Evolutionary conservation across 2,888 invertebrate genomes (phyloP).

Genomic region (Pollenia labialis): DNA sequence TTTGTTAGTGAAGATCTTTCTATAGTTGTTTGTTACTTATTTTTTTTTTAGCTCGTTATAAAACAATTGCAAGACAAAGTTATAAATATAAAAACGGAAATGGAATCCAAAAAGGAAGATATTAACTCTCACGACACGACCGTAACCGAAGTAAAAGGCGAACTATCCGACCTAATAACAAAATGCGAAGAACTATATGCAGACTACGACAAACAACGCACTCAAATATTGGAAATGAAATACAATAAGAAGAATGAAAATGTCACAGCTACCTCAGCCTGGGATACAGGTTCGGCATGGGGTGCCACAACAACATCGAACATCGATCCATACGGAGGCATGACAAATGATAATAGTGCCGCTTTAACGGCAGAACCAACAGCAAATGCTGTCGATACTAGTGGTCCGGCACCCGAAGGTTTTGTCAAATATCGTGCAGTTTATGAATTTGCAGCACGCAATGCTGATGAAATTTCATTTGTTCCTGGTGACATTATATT

Average conservation of each 20-base stretch:
- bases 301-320: slow-evolving; percentile 76
- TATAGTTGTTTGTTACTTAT: too few species aligned
- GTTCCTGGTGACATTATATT: slow-evolving; percentile 96
- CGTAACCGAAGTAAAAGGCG: slow-evolving; percentile 89
- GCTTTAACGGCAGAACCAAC: slow-evolving; percentile 72
- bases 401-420: slow-evolving; percentile 84
- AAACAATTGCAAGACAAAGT: slow-evolving; percentile 89
- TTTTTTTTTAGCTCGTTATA: slow-evolving; percentile 86
- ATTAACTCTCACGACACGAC: slow-evolving; percentile 92
- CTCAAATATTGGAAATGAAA: slow-evolving; percentile 86
- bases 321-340: slow-evolving; percentile 77
- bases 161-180: slow-evolving; percentile 87
- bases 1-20: not conserved
- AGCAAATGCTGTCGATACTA: slow-evolving; percentile 76
- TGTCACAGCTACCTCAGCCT: slow-evolving; percentile 84
- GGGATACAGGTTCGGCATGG: slow-evolving; percentile 84
- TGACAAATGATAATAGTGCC: slow-evolving; percentile 80
- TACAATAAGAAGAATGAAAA: slow-evolving; percentile 84
- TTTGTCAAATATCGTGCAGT: slow-evolving; percentile 93
- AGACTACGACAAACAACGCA: slow-evolving; percentile 89
- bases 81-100: slow-evolving; percentile 90
- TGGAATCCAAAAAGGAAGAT: slow-evolving; percentile 91
- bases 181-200: slow-evolving; percentile 89
- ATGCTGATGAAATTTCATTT: slow-evolving; percentile 95
- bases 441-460: slow-evolving; percentile 96